A percentile compares a stretch with the other conserved stretches of the same genome.
phyloP scores from a whole-genome alignment of 2,888 invertebrate genomes.

The Mayetiola destructor region DNA sequence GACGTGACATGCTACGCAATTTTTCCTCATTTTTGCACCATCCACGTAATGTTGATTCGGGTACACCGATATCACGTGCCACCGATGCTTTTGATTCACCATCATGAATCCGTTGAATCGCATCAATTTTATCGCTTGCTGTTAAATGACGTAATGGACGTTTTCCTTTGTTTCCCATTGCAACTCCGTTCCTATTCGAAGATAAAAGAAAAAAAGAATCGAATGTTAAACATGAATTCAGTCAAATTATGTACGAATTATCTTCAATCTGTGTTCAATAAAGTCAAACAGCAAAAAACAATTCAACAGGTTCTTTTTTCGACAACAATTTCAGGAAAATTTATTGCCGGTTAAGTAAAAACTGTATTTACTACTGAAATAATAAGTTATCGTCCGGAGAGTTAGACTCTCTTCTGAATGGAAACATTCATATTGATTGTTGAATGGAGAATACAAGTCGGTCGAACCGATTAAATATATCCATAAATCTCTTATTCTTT shows the following conservation, averaged over 20 bases:
- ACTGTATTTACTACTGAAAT: conserved; percentile 9
- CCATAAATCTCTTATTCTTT: conserved; percentile 9
- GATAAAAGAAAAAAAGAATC: neutral
- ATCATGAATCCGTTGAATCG: conserved; percentile 67
- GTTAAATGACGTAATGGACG: conserved; percentile 64
- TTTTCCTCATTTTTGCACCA: conserved; percentile 83
- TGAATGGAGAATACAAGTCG: conserved; percentile 7
- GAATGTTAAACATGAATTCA: too few relatives aligned
- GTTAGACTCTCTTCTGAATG: too few relatives aligned
- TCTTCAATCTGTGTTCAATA: too few relatives aligned
- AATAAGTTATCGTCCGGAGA: conserved; percentile 10
- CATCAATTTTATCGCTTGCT: conserved; percentile 64
- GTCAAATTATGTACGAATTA: too few relatives aligned
- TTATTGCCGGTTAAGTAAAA: conserved; percentile 9
- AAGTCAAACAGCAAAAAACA: too few relatives aligned
- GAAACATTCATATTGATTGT: too few relatives aligned
- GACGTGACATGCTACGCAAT: conserved; percentile 50
- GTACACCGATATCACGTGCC: conserved; percentile 70
- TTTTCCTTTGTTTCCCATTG: conserved; percentile 43
- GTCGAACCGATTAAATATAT: conserved; percentile 8
- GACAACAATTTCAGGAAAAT: neutral
- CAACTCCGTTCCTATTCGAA: neutral
- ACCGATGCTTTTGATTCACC: conserved; percentile 78
- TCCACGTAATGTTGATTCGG: conserved; percentile 70
- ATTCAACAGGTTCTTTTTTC: conserved; percentile 4